Base-by-base conservation (phyloP, 2,113 vertebrate genomes). In the Sinocyclocheilus rhinocerous region DNA sequence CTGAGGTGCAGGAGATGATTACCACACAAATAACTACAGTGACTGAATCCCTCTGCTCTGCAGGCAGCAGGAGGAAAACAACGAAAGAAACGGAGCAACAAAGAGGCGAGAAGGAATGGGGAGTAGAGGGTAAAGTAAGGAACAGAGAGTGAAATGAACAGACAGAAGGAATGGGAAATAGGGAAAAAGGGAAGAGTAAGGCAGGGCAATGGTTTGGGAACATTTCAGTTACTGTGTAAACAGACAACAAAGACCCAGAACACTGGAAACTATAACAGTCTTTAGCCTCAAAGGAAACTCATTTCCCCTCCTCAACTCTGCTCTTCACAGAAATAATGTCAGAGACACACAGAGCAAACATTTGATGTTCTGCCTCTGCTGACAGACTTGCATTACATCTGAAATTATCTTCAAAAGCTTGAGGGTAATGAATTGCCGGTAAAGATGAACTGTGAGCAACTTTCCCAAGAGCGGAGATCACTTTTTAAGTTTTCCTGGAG, bases 191-290 rank as follows among this genome's bases (percentile, higher is more conserved):
- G 91, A 80, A 87, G 63, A 55, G 33, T 12, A 76, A 92, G 89
- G 84, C 63, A 85, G 76, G 15, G 61, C 4, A 59, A 50, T 75
- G 78, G 73, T 89, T 86, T 88, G 85, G 81, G 86, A 91, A 87
- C 85, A 93, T 95, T 94, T 95, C 92, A 94, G 93, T 94, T 93
- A 94, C 90, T 89, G 91, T 88, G 86, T 90, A 92, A 87, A 90
- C 89, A 89, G 89, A 92, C 91, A 88, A 93, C 93, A 95, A 94
- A 93, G 93, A 91, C 89, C 89, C 89, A 92, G 91, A 94, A 93
- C 94, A 92, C 91, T 90, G 90, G 88, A 90, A 92, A 90, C 89
- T 92, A 89, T 90, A 92, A 90, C 89, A 90, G 85, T 90, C 88
- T 92, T 90, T 90, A 91, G 89, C 91, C 92, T 88, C 6, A 59